These are phyloP conservation scores for Sceloporus undulatus DNA, from an alignment of 2,113 vertebrate genomes.

Conservation along the genomic window DNA sequence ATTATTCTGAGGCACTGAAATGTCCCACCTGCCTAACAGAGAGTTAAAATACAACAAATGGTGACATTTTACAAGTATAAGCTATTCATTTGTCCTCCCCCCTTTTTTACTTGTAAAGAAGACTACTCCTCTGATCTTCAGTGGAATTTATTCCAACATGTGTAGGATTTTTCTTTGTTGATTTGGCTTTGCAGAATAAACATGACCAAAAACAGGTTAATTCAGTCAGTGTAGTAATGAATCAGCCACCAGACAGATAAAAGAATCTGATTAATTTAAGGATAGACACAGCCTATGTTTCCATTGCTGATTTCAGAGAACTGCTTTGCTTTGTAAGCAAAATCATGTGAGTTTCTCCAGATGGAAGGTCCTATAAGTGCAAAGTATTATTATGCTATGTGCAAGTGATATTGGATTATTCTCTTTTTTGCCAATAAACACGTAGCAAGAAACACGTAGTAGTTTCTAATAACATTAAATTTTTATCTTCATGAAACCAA, in stretches of 20 bases:
- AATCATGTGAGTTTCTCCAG: constrained; percentile 62
- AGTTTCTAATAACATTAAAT: constrained; percentile 72
- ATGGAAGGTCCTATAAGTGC: constrained; percentile 49
- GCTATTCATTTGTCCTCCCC: background rate
- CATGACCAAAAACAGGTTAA: background rate
- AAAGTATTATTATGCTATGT: constrained; percentile 37
- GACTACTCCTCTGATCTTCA: background rate
- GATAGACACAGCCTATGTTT: background rate
- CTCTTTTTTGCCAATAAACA: constrained; percentile 56
- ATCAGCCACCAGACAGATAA: background rate
- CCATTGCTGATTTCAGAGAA: background rate
- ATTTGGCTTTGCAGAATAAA: background rate
- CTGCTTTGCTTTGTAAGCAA: constrained; percentile 4
- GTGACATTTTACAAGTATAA: constrained; percentile 3
- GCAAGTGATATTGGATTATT: constrained; percentile 29
- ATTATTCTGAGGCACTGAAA: too few species aligned
- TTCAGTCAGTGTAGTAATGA: constrained; percentile 7
- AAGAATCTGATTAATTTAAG: constrained; percentile 22
- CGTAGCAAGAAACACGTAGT: constrained; percentile 62
- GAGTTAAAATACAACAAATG: background rate
- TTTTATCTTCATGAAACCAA: constrained; percentile 68
- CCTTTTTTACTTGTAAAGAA: background rate
- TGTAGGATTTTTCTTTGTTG: background rate
- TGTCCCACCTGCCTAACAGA: too few species aligned
- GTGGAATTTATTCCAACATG: background rate